phyloP scores from a whole-genome alignment of 2,113 vertebrate species.

The Caranx ignobilis region DNA sequence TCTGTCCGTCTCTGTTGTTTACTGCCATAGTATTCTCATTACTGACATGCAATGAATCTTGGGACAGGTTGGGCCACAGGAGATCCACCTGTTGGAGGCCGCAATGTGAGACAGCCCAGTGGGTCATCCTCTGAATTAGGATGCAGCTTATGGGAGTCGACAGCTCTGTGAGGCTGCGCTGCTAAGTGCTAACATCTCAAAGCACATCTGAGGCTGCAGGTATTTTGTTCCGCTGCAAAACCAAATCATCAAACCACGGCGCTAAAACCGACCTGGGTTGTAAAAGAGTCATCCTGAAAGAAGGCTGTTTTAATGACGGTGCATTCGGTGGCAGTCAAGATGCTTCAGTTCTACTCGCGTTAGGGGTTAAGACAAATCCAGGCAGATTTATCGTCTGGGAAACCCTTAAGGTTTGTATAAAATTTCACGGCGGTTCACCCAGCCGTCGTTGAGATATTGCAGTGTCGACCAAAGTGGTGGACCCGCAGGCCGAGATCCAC shows the following conservation, averaged over 20 bases:
- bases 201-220: not conserved
- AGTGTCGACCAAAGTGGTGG: not conserved
- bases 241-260: too few relatives aligned
- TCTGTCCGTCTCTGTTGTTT: too few relatives aligned
- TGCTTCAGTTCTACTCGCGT: not conserved
- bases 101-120: too few relatives aligned
- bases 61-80: too few relatives aligned
- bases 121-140: too few relatives aligned
- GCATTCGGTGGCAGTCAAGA: not conserved
- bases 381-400: not conserved
- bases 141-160: not conserved
- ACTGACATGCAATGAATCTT: too few relatives aligned
- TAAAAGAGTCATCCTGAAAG: not conserved
- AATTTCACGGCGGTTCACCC: not conserved
- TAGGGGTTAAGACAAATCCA: not conserved
- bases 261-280: too few relatives aligned
- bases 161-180: not conserved
- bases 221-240: too few relatives aligned
- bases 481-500: not conserved
- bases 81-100: too few relatives aligned
- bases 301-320: not conserved
- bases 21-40: too few relatives aligned
- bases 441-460: not conserved
- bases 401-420: slow-evolving; percentile 5
- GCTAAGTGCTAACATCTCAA: not conserved